Conservation (phyloP, 2,797 vertebrate genomes). For the Hylomyscus alleni region DNA sequence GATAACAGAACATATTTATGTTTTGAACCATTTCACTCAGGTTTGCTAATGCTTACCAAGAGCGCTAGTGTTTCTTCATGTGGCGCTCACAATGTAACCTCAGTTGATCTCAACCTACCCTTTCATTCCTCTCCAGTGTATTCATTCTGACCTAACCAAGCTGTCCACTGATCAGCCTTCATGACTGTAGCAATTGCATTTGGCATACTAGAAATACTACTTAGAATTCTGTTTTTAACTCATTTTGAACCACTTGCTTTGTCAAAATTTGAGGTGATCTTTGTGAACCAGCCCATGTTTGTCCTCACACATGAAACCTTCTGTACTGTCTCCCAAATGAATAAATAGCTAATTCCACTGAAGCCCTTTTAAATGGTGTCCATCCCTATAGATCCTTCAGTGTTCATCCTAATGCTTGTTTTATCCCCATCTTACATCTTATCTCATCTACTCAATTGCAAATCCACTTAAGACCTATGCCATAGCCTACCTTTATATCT, state of each 20-base stretch:
- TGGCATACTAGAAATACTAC: neutral
- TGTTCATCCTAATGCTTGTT: neutral
- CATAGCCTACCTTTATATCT: neutral
- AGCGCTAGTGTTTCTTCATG: neutral
- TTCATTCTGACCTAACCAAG: neutral
- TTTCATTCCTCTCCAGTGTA: neutral
- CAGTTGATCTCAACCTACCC: neutral
- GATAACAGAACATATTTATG: neutral
- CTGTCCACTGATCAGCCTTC: neutral
- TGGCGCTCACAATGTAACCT: neutral
- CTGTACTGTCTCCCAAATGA: neutral
- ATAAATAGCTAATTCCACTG: neutral
- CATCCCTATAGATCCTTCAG: neutral
- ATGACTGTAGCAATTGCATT: neutral
- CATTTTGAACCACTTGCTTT: neutral
- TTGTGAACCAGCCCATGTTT: neutral
- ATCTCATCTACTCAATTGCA: neutral
- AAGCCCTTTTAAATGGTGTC: neutral
- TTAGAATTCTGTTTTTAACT: neutral
- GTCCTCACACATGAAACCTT: neutral
- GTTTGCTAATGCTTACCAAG: neutral
- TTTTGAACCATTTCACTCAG: neutral
- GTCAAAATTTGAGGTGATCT: neutral
- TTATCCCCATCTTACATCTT: neutral
- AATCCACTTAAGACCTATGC: neutral